phyloP scores from a whole-genome alignment of 2,113 vertebrate genomes.

The Catagonus wagneri region DNA sequence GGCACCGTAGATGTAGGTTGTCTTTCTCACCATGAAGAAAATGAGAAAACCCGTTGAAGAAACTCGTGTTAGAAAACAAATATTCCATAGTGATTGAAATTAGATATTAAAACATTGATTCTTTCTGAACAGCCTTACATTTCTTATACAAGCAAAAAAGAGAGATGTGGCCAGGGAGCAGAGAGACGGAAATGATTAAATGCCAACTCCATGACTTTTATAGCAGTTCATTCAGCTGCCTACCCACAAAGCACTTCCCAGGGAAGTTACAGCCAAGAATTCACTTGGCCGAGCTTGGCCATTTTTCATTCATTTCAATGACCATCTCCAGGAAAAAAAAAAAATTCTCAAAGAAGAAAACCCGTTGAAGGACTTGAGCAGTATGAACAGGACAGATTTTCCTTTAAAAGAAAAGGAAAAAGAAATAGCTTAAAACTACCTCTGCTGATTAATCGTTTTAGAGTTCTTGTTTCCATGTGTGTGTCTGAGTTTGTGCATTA shows the following conservation, averaged over 20 bases:
- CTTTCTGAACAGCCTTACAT: conserved; percentile 62
- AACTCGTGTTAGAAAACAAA: not conserved
- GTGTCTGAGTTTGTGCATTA: not conserved
- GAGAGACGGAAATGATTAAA: conserved; percentile 79
- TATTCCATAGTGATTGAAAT: conserved; percentile 6
- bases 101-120: conserved; percentile 44
- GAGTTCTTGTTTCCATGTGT: not conserved
- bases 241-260: conserved; percentile 84
- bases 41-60: not conserved
- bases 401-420: conserved; percentile 28
- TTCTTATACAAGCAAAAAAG: conserved; percentile 69
- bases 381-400: not conserved
- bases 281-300: conserved; percentile 81
- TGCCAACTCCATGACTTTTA: conserved; percentile 81
- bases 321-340: conserved; percentile 76
- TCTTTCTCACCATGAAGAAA: conserved; percentile 7
- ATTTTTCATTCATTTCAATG: conserved; percentile 78
- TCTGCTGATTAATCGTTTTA: not conserved
- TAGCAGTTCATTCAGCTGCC: conserved; percentile 82
- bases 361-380: conserved; percentile 52
- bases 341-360: conserved; percentile 68
- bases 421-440: conserved; percentile 1
- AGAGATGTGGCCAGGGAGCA: conserved; percentile 68
- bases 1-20: not conserved
- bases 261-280: conserved; percentile 80